A percentile compares a stretch with the other conserved stretches of the same genome.
Conservation (phyloP, 2,797 vertebrate genomes). For the Phalanger gymnotis region DNA sequence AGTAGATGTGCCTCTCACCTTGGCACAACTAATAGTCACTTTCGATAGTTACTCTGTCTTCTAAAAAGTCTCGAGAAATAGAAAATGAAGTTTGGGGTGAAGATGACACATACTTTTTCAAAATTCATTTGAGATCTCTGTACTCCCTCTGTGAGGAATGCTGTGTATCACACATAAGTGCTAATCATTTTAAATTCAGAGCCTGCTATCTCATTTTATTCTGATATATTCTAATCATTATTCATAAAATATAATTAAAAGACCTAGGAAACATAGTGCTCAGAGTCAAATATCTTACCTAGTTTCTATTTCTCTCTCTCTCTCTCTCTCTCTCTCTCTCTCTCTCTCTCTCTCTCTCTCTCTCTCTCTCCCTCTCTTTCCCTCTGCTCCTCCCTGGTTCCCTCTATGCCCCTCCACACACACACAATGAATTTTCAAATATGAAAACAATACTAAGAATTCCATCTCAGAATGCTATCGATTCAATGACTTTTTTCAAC, state of each 20-base stretch:
- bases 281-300: conserved; percentile 26
- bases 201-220: not conserved
- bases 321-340: not conserved
- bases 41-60: conserved; percentile 10
- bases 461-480: not conserved
- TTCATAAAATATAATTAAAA: not conserved
- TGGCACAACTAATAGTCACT: not conserved
- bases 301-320: not conserved
- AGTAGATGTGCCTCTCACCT: conserved; percentile 5
- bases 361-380: too few relatives aligned
- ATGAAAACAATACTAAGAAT: conserved; percentile 7
- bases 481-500: not conserved
- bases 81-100: not conserved
- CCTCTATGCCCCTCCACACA: not conserved
- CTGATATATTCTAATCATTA: not conserved
- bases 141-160: not conserved
- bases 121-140: not conserved
- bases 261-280: not conserved
- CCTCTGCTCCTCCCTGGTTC: too few relatives aligned
- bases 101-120: conserved; percentile 3
- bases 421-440: not conserved
- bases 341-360: too few relatives aligned
- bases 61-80: conserved; percentile 15
- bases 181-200: not conserved
- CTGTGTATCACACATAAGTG: not conserved